Base-by-base conservation (phyloP, 37 sponge, comb jelly and placozoan species). In the Amphimedon queenslandica region DNA sequence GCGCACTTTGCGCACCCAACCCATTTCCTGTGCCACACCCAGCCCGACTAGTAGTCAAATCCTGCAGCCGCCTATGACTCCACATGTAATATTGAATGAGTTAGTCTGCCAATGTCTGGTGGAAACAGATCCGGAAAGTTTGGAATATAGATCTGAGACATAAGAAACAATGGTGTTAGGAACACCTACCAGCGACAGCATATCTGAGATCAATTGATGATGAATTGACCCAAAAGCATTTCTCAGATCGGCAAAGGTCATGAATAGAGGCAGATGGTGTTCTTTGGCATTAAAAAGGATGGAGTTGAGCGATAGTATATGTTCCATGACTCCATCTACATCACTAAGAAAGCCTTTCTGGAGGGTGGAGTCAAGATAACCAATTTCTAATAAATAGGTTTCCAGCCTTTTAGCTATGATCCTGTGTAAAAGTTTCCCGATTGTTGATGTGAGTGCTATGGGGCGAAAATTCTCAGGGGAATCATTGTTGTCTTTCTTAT, bases 181-280 rank as follows among this genome's bases (percentile, higher is more conserved):
- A 23, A 72, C 34, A 2, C 32, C 33, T 34, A 64, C 4, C 32
- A 73, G 58, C 2, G n/a, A 10, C 23, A 73, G 27, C 66, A 76
- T 76, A 29, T 63, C 65, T 2, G 13, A 30, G 10, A 66, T 71
- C 21, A 73, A 37, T 11, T 47, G 0, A 32, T 82, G 75, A 23
- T 75, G 39, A 1, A 74, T 29, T 13, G 75, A 74, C 0, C 76
- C 75, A 82, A 82, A 82, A 1, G 82, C 82, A 74, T 82, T 82
- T 2, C 37, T 8, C 2, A 82, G 55, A 36, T 82, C 82, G 0
- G 74, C 1, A 38, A 82, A 75, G 56, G 70, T 74, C 3, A 82
- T 5, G 5, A 35, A 33, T 1, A 82, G 76, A 0, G 70, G 75
- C 8, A 69, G 38, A 4, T 38, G 27, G 29, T 68, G 57, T 3